phyloP scores from a whole-genome alignment of 2,888 invertebrate species.

The Drosophila leonis region DNA sequence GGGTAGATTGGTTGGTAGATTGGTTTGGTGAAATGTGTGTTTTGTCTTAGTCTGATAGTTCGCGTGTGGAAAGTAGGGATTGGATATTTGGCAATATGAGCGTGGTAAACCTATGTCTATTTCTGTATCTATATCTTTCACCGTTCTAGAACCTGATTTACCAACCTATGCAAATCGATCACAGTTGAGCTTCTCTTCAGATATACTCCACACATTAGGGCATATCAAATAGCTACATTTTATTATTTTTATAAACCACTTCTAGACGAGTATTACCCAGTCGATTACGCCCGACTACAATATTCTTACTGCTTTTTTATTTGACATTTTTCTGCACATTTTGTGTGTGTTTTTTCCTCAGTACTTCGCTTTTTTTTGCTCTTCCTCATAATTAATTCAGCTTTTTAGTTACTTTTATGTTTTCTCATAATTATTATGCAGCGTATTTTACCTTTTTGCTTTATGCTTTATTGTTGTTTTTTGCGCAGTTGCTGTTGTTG shows the following conservation, averaged over 20 bases:
- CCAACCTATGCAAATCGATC: background rate
- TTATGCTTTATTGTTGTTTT: constrained; percentile 32
- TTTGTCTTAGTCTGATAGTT: background rate
- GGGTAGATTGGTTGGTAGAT: background rate
- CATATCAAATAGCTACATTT: too few species aligned
- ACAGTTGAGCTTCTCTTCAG: background rate
- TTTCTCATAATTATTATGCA: constrained; percentile 79
- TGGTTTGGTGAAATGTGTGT: background rate
- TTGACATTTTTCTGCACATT: constrained; percentile 31
- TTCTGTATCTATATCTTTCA: background rate
- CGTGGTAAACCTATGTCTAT: background rate
- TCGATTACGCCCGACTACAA: background rate
- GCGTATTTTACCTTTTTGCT: constrained; percentile 43
- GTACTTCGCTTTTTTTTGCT: constrained; percentile 17
- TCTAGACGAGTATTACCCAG: background rate
- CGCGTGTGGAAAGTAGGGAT: background rate
- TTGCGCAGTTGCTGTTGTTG: constrained; percentile 18
- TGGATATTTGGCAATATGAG: background rate
- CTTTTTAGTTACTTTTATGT: constrained; percentile 58
- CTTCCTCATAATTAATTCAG: constrained; percentile 70
- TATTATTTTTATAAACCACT: background rate
- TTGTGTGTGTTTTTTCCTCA: constrained; percentile 4
- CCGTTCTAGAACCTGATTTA: too few species aligned
- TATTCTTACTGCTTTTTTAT: background rate
- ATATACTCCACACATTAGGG: too few species aligned